Evolutionary conservation across 2,888 invertebrate species (phyloP).

Genomic region (Oconnorella tubifera): DNA sequence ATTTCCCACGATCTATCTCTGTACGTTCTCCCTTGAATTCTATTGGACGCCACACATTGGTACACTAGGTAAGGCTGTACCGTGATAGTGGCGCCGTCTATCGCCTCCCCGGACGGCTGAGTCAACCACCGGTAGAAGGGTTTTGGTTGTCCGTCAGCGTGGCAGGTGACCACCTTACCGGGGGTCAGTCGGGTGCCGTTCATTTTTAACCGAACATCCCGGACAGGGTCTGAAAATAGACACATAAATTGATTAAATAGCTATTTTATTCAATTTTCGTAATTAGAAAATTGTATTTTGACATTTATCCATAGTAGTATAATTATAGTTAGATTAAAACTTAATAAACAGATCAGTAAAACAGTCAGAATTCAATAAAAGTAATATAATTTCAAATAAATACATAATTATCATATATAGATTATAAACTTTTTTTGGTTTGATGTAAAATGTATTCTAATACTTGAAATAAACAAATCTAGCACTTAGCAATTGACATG

Average conservation of each 20-base stretch:
- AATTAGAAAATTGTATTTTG: no score
- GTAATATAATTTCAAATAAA: no score
- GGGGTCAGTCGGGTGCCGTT: constrained; percentile 4
- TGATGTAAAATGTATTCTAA: neutral
- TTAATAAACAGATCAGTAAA: no score
- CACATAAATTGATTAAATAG: neutral
- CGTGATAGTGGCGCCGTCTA: neutral
- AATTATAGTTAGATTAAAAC: no score
- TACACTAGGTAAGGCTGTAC: neutral
- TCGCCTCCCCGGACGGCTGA: neutral
- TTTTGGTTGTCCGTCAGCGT: neutral
- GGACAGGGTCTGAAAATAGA: neutral
- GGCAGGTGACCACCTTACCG: neutral
- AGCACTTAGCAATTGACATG: no score
- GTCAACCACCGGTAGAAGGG: neutral
- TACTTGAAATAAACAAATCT: no score
- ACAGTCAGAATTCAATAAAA: no score
- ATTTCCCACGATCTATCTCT: neutral
- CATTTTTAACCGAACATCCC: neutral
- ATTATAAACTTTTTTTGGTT: neutral
- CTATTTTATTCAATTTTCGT: no score
- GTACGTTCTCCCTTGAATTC: neutral
- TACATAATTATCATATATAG: neutral
- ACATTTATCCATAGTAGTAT: no score
- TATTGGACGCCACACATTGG: neutral